A percentile compares a stretch with the other conserved stretches of the same genome.
Conservation (phyloP, 1,140 invertebrate species). For the Trichogramma pretiosum region DNA sequence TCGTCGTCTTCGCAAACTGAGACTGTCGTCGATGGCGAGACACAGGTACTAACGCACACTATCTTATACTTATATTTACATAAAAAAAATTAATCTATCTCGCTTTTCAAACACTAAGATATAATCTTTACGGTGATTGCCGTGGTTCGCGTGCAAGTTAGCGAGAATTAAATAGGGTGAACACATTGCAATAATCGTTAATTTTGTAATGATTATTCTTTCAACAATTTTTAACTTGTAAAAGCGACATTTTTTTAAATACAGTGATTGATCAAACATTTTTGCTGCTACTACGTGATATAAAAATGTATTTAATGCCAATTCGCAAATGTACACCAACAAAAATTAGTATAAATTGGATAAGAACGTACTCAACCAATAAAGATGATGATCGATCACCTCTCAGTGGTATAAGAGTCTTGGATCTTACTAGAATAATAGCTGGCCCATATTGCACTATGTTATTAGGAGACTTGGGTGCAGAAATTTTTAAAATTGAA, state of each 20-base stretch:
- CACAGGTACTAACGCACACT: conserved; percentile 17
- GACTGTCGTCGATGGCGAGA: conserved; percentile 18
- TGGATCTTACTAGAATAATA: conserved; percentile 78
- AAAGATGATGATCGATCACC: conserved; percentile 33
- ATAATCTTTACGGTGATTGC: too few relatives aligned
- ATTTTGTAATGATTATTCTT: too few relatives aligned
- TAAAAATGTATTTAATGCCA: neutral
- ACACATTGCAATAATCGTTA: too few relatives aligned
- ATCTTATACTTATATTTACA: neutral
- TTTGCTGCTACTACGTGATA: too few relatives aligned
- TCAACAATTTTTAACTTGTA: too few relatives aligned
- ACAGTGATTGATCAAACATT: too few relatives aligned
- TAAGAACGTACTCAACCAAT: neutral
- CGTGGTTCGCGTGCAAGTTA: too few relatives aligned
- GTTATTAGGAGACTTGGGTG: conserved; percentile 88
- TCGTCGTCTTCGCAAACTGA: conserved; percentile 16
- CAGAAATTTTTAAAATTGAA: conserved; percentile 89
- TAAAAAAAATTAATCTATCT: too few relatives aligned
- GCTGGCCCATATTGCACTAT: conserved; percentile 76
- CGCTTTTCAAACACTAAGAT: too few relatives aligned
- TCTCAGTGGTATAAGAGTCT: conserved; percentile 58
- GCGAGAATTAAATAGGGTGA: too few relatives aligned
- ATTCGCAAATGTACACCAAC: neutral
- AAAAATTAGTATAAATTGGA: neutral
- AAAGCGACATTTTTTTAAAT: too few relatives aligned